Evolutionary conservation across 2,797 vertebrate species (phyloP).

Genomic region (Myoxocephalus aenaeus): DNA sequence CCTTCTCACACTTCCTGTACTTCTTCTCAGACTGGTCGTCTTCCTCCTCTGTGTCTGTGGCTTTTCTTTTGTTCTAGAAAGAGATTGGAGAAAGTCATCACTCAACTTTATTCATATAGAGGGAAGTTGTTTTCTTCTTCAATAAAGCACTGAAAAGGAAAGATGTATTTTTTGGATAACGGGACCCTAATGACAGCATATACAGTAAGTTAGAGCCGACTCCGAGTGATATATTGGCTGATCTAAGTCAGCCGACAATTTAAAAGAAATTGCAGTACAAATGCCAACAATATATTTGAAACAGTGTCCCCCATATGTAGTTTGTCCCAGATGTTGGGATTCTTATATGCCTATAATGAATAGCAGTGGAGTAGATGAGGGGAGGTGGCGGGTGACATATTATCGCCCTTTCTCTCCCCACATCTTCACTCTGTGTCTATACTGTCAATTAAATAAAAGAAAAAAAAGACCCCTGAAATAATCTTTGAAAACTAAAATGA

Average conservation of each 20-base stretch:
- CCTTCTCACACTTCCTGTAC: conserved; percentile 97
- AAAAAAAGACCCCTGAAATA: not conserved
- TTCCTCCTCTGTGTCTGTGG: conserved; percentile 90
- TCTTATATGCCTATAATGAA: not conserved
- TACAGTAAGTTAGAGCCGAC: not conserved
- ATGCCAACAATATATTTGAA: not conserved
- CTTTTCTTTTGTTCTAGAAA: conserved; percentile 91
- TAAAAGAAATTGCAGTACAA: too few relatives aligned
- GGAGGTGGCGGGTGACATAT: not conserved
- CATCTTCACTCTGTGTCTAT: not conserved
- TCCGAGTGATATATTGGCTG: too few relatives aligned
- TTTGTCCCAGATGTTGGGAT: too few relatives aligned
- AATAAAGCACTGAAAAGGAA: not conserved
- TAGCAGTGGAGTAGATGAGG: not conserved
- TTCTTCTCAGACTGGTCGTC: conserved; percentile 95
- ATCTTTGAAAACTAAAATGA: not conserved
- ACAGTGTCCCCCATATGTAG: not conserved
- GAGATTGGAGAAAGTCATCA: not conserved
- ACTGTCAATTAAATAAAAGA: not conserved
- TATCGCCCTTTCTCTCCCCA: too few relatives aligned
- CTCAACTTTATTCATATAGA: not conserved
- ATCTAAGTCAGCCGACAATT: not conserved
- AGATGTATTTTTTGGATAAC: not conserved
- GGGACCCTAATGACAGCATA: not conserved
- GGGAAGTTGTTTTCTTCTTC: not conserved